These are phyloP conservation scores for Exocentrus adspersus DNA, from an alignment of 2,888 invertebrate species.

Conservation along the genomic window DNA sequence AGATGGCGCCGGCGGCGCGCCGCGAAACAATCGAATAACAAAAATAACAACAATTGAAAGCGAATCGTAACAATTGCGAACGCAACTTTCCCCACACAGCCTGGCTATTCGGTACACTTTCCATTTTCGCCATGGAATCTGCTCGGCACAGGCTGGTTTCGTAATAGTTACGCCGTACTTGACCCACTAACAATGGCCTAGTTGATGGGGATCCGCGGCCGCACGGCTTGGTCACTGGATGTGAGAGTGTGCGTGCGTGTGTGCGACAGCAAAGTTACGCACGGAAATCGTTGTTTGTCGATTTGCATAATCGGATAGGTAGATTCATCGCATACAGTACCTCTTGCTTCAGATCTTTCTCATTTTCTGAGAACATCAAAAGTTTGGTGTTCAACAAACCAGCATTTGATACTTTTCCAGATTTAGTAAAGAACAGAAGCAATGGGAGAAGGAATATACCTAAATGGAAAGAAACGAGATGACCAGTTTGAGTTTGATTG, in stretches of 20 bases:
- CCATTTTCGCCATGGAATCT: conserved; percentile 58
- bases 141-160: conserved; percentile 46
- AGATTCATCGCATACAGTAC: no score
- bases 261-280: conserved; percentile 41
- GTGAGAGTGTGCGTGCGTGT: not conserved
- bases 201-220: conserved; percentile 45
- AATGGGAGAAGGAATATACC: no score
- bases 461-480: no score
- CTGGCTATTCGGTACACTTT: conserved; percentile 56
- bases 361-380: no score
- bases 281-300: no score
- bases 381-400: no score
- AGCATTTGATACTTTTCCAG: no score
- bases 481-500: no score
- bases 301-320: no score
- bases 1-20: conserved; percentile 19
- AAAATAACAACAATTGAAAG: conserved; percentile 42
- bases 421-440: no score
- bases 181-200: conserved; percentile 63
- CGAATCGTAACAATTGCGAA: conserved; percentile 36
- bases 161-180: conserved; percentile 57
- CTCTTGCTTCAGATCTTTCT: no score
- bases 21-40: conserved; percentile 32
- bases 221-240: conserved; percentile 32
- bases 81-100: conserved; percentile 43